Evolutionary conservation across 1,140 invertebrate species (phyloP).

Genomic region (Cotesia glomerata): DNA sequence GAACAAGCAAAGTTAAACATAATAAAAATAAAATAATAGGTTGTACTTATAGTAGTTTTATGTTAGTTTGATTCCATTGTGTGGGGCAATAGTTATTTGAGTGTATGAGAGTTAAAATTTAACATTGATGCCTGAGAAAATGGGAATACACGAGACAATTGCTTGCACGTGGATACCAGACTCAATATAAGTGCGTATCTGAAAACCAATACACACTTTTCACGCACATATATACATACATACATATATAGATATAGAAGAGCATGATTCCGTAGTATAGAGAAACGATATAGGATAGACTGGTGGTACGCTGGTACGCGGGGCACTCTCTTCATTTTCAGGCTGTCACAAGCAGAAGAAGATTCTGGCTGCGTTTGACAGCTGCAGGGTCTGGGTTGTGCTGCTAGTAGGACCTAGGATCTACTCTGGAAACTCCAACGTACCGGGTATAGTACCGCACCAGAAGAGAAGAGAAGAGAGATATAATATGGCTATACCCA

Average conservation of each 20-base stretch:
- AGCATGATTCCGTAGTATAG: slow-evolving; percentile 14
- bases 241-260: not conserved
- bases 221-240: not conserved
- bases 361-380: slow-evolving; percentile 64
- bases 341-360: slow-evolving; percentile 64
- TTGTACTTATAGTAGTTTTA: too few relatives aligned
- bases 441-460: slow-evolving; percentile 12
- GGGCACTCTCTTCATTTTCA: slow-evolving; percentile 64
- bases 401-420: slow-evolving; percentile 22
- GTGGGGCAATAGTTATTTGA: not conserved
- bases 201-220: slow-evolving; percentile 5
- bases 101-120: not conserved
- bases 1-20: slow-evolving; percentile 39
- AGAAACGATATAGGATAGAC: not conserved
- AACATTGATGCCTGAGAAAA: not conserved
- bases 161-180: slow-evolving; percentile 22
- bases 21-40: too few relatives aligned
- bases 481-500: not conserved
- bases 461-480: not conserved
- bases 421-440: slow-evolving; percentile 30
- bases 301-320: slow-evolving; percentile 31
- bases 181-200: slow-evolving; percentile 1
- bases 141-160: slow-evolving; percentile 26
- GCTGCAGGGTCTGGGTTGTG: slow-evolving; percentile 58
- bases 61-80: too few relatives aligned